These are phyloP conservation scores for Sceloporus undulatus DNA, from an alignment of 2,113 vertebrate species.

Conservation along the genomic window DNA sequence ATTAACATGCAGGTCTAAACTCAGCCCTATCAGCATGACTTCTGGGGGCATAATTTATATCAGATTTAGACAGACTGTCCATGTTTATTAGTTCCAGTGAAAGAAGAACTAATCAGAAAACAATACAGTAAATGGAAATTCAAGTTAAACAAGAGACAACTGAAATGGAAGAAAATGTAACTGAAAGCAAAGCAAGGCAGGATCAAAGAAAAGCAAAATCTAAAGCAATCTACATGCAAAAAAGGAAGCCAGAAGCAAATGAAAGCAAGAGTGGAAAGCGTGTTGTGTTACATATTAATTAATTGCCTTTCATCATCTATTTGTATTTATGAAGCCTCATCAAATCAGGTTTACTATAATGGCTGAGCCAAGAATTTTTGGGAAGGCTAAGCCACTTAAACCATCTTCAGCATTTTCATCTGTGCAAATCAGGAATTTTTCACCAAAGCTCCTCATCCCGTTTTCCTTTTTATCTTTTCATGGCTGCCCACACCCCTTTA, in stretches of 20 bases:
- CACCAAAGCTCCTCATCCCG: background rate
- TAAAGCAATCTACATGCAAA: background rate
- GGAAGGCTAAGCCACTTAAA: background rate
- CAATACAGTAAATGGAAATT: constrained; percentile 46
- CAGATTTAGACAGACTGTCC: constrained; percentile 31
- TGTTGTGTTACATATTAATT: constrained; percentile 21
- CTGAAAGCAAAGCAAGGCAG: constrained; percentile 34
- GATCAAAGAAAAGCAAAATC: background rate
- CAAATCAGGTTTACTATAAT: constrained; percentile 15
- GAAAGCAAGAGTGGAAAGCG: background rate
- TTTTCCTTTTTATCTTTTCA: background rate
- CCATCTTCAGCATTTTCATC: background rate
- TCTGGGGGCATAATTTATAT: constrained; percentile 47
- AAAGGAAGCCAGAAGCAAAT: constrained; percentile 15
- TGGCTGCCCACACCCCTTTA: background rate
- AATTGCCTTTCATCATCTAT: constrained; percentile 19
- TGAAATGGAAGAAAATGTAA: background rate
- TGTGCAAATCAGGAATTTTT: background rate
- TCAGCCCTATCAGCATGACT: constrained; percentile 13
- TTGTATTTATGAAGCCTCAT: background rate
- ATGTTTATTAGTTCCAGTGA: constrained; percentile 45
- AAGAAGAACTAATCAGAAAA: constrained; percentile 46
- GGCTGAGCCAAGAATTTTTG: constrained; percentile 5
- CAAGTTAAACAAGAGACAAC: constrained; percentile 18
- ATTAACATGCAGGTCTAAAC: constrained; percentile 40